Percentiles rank a stretch among this genome's conserved stretches.
These are phyloP conservation scores for Salvelinus alpinus DNA, from an alignment of 2,113 vertebrate species.

Conservation along the genomic window DNA sequence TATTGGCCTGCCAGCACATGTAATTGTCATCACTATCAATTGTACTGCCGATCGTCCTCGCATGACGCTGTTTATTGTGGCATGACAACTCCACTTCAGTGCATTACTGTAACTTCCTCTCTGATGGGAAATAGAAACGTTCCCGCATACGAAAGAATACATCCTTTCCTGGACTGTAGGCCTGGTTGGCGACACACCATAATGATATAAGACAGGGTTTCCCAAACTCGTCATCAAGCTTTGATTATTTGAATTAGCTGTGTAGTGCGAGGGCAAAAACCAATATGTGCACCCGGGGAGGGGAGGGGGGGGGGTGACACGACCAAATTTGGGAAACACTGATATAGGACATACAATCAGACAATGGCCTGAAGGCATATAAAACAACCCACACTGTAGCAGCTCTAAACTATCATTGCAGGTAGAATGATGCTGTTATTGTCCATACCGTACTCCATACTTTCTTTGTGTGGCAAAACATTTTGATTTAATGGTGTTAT, in stretches of 20 bases:
- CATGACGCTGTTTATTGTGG: constrained; percentile 46
- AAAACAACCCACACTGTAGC: neutral
- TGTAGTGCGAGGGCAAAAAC: too few species aligned
- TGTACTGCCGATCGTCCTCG: constrained; percentile 39
- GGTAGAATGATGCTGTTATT: neutral
- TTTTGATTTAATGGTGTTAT: too few species aligned
- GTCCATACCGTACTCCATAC: neutral
- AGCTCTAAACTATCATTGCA: neutral
- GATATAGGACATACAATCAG: neutral
- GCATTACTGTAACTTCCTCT: constrained; percentile 49
- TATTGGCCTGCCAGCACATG: constrained; percentile 60
- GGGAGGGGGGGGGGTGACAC: too few species aligned
- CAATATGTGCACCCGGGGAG: too few species aligned
- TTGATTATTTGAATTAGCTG: too few species aligned
- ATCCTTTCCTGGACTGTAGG: neutral
- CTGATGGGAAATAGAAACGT: constrained; percentile 19
- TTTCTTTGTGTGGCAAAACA: too few species aligned
- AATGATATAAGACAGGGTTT: neutral
- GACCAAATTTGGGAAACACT: too few species aligned
- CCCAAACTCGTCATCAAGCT: too few species aligned
- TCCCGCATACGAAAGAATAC: constrained; percentile 37
- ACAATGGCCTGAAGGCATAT: too few species aligned
- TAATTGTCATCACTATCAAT: constrained; percentile 58
- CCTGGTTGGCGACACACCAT: neutral
- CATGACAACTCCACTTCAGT: constrained; percentile 45